Base-by-base conservation (phyloP, 2,113 vertebrate genomes). In the Siniperca chuatsi region DNA sequence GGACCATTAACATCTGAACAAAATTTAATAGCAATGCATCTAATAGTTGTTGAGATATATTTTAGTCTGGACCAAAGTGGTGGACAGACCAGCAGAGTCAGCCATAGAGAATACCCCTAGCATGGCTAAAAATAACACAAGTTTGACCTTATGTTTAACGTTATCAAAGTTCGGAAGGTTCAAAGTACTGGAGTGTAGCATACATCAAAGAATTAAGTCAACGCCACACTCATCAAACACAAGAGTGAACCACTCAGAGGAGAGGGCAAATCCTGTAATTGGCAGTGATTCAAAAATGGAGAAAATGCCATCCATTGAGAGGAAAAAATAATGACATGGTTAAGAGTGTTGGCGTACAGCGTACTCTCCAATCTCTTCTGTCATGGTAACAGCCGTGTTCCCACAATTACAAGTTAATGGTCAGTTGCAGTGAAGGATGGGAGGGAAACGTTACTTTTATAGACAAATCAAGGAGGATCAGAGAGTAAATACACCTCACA, bases 371-470 rank as follows among this genome's bases (percentile, higher is more conserved):
- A 93, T 90, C 90, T 80, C 79, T 52, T 75, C 74, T 60, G 55
- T 52, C 57, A 83, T 61, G 78, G 80, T 79, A 60, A 66, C 73
- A 64, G 75, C 62, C 44, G 6, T 33, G 48, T 84, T 70, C 76
- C 91, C 82, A 86, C 87, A 89, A 89, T 92, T 88, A 92, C 78
- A 91, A 64, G 85, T 87, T 89, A 86, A 75, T 81, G 72, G 58
- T 79, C 78, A 83, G 79, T 72, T 75, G 35, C 86, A 77, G 77
- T 58, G 64, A 82, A 76, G 75, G 69, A 74, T 46, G 69, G 73
- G 72, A 78, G 69, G 60, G 83, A 86, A 81, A 73, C 66, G 18
- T 82, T 62, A 82, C 78, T 62, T 92, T 89, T 90, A 89, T 68
- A 76, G 86, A 86, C 73, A 89, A 84, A 86, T 83, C 52, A 83